Evolutionary conservation across 2,113 vertebrate genomes (phyloP), one percentile per base, ranked within the genome.

Genomic region (Saccopteryx leptura): DNA sequence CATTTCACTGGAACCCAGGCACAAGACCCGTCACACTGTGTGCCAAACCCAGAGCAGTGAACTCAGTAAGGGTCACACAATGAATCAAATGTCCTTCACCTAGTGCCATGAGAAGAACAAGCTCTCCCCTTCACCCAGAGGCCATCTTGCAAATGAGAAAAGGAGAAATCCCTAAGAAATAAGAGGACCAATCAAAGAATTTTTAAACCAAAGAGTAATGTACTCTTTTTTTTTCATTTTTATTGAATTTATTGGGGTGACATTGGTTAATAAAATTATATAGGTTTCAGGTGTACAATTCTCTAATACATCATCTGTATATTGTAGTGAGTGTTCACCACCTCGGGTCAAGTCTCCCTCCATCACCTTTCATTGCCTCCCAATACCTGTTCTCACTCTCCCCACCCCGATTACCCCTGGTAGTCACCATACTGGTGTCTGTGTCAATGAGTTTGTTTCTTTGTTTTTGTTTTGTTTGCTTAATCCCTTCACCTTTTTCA

Each of bases 1-100:
- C 90, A 78, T 84, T 71, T 80, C 92, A 68, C 80, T 60, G 75
- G 81, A 17, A 84, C 23, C 23, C 90, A 66, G 94, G 88, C 85
- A 96, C 61, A 74, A 33, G 0, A 31, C 90, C 95, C 95, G 90
- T 91, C 80, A 89, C 69, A 23, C 72, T 84, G 65, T 9, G 13
- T 69, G 96, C 90, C 95, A 95, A 69, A 48, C 74, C 14, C 48
- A 94, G 26, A 87, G 76, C 63, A 91, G 15, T 33, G 8, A 58
- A 86, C 1, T 24, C 72, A 60, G 31, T 71, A 54, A 89, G 54
- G 65, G 84, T 85, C 88, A 97, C 46, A 82, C 56, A 68, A 33
- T 63, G 58, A 80, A 90, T 46, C 13, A 74, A 93, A 74, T 63
- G 83, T 9, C 74, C 90, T 95, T 96, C 8, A 17, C 65, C 60